Conservation (phyloP, 2,797 vertebrate species). For the Hemitrygon akajei region DNA sequence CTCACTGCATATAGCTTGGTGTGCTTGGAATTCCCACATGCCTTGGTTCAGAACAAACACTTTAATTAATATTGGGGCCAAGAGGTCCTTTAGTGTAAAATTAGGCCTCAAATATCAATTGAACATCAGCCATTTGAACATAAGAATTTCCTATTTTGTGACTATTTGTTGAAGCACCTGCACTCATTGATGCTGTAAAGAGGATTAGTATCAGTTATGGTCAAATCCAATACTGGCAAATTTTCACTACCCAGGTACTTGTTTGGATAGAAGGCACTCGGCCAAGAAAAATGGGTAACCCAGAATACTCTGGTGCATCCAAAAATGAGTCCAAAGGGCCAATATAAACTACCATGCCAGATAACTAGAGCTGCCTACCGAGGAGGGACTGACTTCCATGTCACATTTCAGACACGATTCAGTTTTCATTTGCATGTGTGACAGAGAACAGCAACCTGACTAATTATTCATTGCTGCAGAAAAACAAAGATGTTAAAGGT, state of each 20-base stretch:
- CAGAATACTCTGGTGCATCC: not conserved
- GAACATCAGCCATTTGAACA: not conserved
- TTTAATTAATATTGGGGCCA: not conserved
- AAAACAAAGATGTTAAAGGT: slow-evolving; percentile 20
- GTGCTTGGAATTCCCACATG: not conserved
- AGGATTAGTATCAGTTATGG: not conserved
- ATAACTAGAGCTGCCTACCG: not conserved
- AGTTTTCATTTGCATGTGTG: not conserved
- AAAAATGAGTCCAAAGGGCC: not conserved
- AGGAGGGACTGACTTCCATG: not conserved
- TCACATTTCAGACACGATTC: not conserved
- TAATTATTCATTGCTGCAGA: slow-evolving; percentile 18
- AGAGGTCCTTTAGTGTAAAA: not conserved
- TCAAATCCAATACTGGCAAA: no score
- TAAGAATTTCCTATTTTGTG: not conserved
- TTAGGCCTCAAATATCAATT: not conserved
- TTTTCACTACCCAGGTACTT: not conserved
- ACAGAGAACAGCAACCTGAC: not conserved
- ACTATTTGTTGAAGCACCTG: not conserved
- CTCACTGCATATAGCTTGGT: not conserved
- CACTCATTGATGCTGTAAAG: not conserved
- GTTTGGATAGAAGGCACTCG: not conserved
- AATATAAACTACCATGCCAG: not conserved
- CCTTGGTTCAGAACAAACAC: not conserved
- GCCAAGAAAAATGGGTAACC: not conserved